Evolutionary conservation across 2,113 vertebrate genomes (phyloP), one percentile per base, ranked within the genome.

Genomic region (Corythornis vintsioides): DNA sequence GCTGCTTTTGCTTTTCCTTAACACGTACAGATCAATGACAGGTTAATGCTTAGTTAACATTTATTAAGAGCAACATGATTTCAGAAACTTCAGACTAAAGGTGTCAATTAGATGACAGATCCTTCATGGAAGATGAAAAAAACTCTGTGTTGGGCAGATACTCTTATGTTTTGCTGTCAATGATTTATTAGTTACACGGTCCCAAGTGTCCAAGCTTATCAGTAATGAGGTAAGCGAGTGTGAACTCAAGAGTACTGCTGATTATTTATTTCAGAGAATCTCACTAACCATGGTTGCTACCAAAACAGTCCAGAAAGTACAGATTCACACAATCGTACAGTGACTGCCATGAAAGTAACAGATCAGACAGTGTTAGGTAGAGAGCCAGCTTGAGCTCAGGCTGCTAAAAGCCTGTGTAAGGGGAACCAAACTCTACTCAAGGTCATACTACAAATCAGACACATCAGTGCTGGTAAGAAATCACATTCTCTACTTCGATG

Each of bases 31-130:
- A 93, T 96, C 95, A 91, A 95, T 95, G 93, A 64, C 86, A 92
- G 92, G 91, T 96, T 94, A 95, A 97, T 95, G 88, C 79, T 89
- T 93, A 95, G 89, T 90, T 94, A 96, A 93, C 93, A 91, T 93
- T 97, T 94, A 95, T 96, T 96, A 95, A 92, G 61, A 95, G 56
- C 64, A 94, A 91, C 91, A 93, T 73, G 66, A 63, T 94, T 96
- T 94, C 91, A 95, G 83, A 94, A 95, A 94, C 75, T 91, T 92
- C 88, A 86, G 69, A 95, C 90, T 90, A 89, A 88, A 92, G 40
- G 50, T 88, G 86, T 95, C 94, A 90, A 77, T 94, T 90, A 90
- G 70, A 78, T 71, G 80, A 75, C 87, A 96, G 64, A 89, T 81
- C 47, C 78, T 88, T 90, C 92, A 85, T n/a, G 86, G 65, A 89